phyloP scores from a whole-genome alignment of 1,140 invertebrate species.

The Diprion similis region DNA sequence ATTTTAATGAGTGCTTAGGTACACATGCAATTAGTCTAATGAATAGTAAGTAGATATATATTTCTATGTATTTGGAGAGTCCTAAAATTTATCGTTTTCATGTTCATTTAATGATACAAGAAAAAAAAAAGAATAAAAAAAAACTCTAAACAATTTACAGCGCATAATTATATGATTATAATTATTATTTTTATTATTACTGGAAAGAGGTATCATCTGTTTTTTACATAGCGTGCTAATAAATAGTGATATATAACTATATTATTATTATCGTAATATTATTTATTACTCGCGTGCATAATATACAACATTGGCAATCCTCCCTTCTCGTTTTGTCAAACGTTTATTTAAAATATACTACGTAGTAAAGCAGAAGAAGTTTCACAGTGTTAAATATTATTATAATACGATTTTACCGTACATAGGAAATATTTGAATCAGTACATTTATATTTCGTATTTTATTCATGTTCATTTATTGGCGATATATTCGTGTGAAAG shows the following conservation, averaged over 20 bases:
- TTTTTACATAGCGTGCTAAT: conserved; percentile 21
- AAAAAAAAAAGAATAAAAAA: background rate
- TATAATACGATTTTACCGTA: too few species aligned
- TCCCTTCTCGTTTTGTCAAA: background rate
- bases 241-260: conserved; percentile 9
- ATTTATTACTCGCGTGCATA: background rate
- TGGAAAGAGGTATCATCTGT: background rate
- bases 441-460: too few species aligned
- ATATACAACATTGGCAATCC: too few species aligned
- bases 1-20: background rate
- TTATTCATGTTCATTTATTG: too few species aligned
- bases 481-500: too few species aligned
- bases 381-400: background rate
- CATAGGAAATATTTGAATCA: too few species aligned
- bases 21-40: background rate
- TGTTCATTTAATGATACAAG: background rate
- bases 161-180: background rate
- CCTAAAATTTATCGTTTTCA: conserved; percentile 22
- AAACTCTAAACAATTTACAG: background rate
- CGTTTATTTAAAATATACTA: conserved; percentile 13
- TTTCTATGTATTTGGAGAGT: conserved; percentile 5
- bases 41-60: conserved; percentile 5
- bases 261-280: conserved; percentile 19
- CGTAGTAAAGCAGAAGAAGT: background rate
- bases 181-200: conserved; percentile 1